phyloP scores from a whole-genome alignment of 1,140 invertebrate species.

The Aphis gossypii region DNA sequence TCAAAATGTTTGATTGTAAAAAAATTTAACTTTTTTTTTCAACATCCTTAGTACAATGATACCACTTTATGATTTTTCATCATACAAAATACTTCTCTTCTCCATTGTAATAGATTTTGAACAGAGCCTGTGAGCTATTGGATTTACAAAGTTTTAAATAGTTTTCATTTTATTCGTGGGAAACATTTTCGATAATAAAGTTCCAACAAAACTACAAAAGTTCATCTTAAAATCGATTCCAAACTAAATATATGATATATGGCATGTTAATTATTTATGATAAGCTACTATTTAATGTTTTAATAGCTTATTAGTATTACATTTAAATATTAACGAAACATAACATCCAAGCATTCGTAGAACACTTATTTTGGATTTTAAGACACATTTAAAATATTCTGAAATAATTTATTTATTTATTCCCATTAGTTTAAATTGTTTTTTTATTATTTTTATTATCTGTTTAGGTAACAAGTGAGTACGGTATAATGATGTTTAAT shows the following conservation, averaged over 20 bases:
- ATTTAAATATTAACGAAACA: background rate
- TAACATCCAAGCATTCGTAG: background rate
- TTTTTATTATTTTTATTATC: background rate
- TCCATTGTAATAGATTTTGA: background rate
- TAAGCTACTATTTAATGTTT: background rate
- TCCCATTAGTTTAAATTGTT: background rate
- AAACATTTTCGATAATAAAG: background rate
- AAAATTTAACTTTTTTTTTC: background rate
- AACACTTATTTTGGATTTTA: background rate
- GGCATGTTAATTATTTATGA: background rate
- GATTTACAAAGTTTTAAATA: background rate
- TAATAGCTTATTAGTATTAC: background rate
- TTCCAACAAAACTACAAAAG: background rate
- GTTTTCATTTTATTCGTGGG: background rate
- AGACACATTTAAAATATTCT: background rate
- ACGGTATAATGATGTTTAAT: background rate
- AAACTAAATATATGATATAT: background rate
- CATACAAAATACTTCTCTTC: background rate
- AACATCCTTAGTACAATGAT: background rate
- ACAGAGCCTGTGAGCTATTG: background rate
- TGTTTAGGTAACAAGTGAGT: background rate
- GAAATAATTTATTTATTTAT: background rate
- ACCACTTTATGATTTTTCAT: background rate
- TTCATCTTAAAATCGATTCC: background rate
- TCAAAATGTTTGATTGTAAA: background rate